These are phyloP conservation scores for Cladopsammia gracilis DNA, from an alignment of 64 coral and sea anemone species.

Conservation along the genomic window DNA sequence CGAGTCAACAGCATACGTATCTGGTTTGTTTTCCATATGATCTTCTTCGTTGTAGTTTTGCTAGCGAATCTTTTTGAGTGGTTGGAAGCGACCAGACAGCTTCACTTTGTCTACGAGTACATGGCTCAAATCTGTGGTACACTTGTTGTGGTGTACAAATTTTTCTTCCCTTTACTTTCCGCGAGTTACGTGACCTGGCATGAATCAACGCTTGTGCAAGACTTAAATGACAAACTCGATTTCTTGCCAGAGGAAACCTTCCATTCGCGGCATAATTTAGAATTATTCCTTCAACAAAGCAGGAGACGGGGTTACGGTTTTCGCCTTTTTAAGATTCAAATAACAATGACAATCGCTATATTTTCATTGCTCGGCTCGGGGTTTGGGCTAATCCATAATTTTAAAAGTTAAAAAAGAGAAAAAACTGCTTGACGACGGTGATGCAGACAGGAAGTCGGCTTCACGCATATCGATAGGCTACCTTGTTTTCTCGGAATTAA, in stretches of 20 bases:
- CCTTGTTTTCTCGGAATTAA: too few species aligned
- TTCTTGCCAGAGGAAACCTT: constrained; percentile 57
- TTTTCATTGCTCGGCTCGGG: constrained; percentile 71
- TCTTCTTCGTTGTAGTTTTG: constrained; percentile 65
- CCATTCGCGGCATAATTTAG: constrained; percentile 52
- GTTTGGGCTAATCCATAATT: constrained; percentile 67
- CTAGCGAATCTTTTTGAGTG: constrained; percentile 72
- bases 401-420: constrained; percentile 1
- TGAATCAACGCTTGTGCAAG: constrained; percentile 65
- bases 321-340: constrained; percentile 74
- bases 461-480: too few species aligned
- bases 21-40: constrained; percentile 61
- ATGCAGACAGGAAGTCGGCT: too few species aligned
- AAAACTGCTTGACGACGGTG: too few species aligned
- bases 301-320: constrained; percentile 76
- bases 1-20: constrained; percentile 23
- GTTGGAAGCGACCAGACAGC: constrained; percentile 56
- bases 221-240: constrained; percentile 56
- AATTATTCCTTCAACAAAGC: constrained; percentile 70
- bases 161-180: constrained; percentile 74
- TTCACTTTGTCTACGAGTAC: constrained; percentile 49
- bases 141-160: constrained; percentile 69
- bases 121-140: constrained; percentile 73
- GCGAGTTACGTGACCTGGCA: constrained; percentile 82
- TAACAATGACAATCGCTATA: constrained; percentile 71